Percentiles rank a stretch among this genome's conserved stretches.
Evolutionary conservation across 1,140 invertebrate species (phyloP).

Genomic region (Drosophila fuyamai): DNA sequence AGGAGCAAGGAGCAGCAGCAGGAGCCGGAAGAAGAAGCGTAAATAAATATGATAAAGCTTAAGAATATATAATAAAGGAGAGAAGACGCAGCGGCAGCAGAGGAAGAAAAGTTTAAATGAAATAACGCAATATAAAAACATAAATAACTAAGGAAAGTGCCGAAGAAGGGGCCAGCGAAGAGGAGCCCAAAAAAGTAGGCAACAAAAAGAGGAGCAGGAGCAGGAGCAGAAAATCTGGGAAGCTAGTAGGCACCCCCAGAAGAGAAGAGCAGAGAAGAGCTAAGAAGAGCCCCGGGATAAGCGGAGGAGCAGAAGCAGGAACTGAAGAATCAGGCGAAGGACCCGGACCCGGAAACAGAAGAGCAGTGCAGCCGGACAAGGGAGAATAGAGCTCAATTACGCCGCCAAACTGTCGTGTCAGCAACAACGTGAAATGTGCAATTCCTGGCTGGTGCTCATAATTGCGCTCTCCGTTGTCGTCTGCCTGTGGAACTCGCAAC

Average conservation of each 20-base stretch:
- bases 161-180: conserved; percentile 3
- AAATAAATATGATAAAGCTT: conserved; percentile 83
- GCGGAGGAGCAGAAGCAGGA: conserved; percentile 5
- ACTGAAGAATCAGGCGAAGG: neutral
- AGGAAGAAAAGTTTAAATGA: conserved; percentile 73
- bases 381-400: conserved; percentile 82
- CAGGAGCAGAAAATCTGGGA: neutral
- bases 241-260: conserved; percentile 4
- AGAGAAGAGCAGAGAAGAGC: neutral
- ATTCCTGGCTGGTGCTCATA: conserved; percentile 84
- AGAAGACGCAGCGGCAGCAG: neutral
- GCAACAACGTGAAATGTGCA: conserved; percentile 85
- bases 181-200: conserved; percentile 24
- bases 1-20: conserved; percentile 16
- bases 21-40: conserved; percentile 58
- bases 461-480: conserved; percentile 84
- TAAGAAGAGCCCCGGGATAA: neutral
- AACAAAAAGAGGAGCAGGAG: neutral
- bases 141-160: conserved; percentile 64
- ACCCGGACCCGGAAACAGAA: neutral
- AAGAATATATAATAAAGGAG: conserved; percentile 78
- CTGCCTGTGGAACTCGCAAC: conserved; percentile 85
- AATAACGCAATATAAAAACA: conserved; percentile 82
- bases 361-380: conserved; percentile 41
- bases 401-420: conserved; percentile 83